A percentile compares a stretch with the other conserved stretches of the same genome.
phyloP scores from a whole-genome alignment of 2,888 invertebrate species.

The Eremobia ochroleuca region DNA sequence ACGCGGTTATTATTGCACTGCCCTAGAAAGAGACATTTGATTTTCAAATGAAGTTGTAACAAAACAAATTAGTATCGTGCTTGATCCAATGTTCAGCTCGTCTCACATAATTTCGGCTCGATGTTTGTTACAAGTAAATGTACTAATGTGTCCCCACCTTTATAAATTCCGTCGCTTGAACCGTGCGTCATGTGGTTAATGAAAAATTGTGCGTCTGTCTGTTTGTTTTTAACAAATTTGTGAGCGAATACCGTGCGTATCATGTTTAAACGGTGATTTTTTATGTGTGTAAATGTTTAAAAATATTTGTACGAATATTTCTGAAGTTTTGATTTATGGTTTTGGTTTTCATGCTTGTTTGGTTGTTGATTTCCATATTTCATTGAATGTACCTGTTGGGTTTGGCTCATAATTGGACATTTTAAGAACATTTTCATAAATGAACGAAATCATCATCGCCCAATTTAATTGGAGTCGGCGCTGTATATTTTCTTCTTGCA shows the following conservation, averaged over 20 bases:
- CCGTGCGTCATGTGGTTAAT: conserved; percentile 59
- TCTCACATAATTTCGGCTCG: not conserved
- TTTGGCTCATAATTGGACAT: not conserved
- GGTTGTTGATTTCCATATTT: conserved; percentile 3
- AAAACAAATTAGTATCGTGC: not conserved
- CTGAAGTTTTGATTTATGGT: conserved; percentile 40
- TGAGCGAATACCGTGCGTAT: conserved; percentile 33
- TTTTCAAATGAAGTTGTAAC: not conserved
- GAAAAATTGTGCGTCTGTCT: conserved; percentile 56
- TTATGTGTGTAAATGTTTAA: conserved; percentile 10
- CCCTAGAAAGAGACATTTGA: not conserved
- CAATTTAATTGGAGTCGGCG: not conserved
- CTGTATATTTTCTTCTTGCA: not conserved
- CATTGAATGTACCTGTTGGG: not conserved
- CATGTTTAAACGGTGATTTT: conserved; percentile 35
- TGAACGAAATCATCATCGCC: not conserved
- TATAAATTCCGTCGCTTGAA: conserved; percentile 33
- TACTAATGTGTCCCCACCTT: not conserved
- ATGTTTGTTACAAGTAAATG: not conserved
- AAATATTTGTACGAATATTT: conserved; percentile 41
- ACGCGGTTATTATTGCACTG: not conserved
- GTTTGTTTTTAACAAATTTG: conserved; percentile 60
- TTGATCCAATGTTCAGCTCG: not conserved
- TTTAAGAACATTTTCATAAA: not conserved
- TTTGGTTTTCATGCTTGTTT: conserved; percentile 13